Base-by-base conservation (phyloP, 2,888 invertebrate species). In the Nemotelus pantherinus region DNA sequence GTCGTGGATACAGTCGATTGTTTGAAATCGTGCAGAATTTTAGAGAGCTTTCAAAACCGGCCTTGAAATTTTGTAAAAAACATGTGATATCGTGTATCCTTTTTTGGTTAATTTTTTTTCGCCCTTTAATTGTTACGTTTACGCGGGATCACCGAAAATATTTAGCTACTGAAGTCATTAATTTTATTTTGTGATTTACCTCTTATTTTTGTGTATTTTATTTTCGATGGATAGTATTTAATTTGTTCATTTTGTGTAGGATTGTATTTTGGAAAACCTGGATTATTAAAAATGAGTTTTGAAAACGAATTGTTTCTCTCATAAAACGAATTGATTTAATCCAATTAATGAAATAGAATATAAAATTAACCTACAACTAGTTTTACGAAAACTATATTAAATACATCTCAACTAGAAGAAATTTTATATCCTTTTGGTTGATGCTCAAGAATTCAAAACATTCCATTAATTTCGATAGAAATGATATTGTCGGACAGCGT, bases 1-100 rank as follows among this genome's bases (percentile, higher is more conserved):
- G 3, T 86, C 87, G 77, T 93, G 92, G 92, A 91, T 93, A 80
- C 90, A 91, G 79, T 85, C 83, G 79, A 81, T 83, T 75, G 82
- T 85, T 70, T 82, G 77, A 79, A 43, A 67, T 7, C 10, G 50
- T 47, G 65, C 10, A 9, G 10, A 43, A 63, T 60, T 9, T 43
- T 47, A 43, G 5, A 55, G 45, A 53, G 55, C 70, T 70, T 70
- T 50, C 6, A 44, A 74, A 44, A 43, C 48, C 63, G n/a, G 74
- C 74, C 74, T 74, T 74, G 10, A 58, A n/a, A 68, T 5, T 50
- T n/a, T 72, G 53, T 55, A 3, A 41, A 70, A 70, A 9, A 9
- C n/a, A n/a, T 72, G 72, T 72, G 72, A 72, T 72, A 72, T 58
- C 44, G 41, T 63, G 9, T 41, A 9, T n/a, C 45, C 7, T 45